Evolutionary conservation across 2,797 vertebrate species (phyloP).

Genomic region (Mastacembelus armatus): DNA sequence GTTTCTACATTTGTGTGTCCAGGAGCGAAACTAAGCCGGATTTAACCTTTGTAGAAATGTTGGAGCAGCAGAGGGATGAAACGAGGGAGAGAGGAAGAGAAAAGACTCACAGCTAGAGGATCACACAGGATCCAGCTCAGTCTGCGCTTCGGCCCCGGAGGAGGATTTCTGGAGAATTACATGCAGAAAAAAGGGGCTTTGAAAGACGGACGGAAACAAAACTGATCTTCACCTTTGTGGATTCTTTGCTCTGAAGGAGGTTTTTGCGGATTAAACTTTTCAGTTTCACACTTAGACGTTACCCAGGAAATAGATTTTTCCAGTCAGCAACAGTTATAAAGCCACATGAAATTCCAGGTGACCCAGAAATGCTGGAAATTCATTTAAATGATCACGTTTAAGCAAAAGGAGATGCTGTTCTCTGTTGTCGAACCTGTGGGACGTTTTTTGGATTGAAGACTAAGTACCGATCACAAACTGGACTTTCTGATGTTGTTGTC

Average conservation of each 20-base stretch:
- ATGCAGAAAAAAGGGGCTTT: constrained; percentile 1
- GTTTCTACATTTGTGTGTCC: constrained; percentile 23
- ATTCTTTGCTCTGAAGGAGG: constrained; percentile 16
- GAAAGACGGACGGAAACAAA: constrained; percentile 4
- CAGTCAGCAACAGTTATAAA: not conserved
- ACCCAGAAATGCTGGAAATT: not conserved
- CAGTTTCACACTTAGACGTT: not conserved
- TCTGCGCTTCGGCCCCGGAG: not conserved
- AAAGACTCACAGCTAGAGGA: not conserved
- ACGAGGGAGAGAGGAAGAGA: not conserved
- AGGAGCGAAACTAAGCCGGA: constrained; percentile 50
- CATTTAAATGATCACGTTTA: not conserved
- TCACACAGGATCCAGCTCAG: constrained; percentile 13
- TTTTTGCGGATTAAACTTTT: not conserved
- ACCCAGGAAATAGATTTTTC: not conserved
- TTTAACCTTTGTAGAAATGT: constrained; percentile 35
- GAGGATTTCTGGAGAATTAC: constrained; percentile 13
- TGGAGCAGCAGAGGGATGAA: constrained; percentile 31
- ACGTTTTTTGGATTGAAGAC: no score
- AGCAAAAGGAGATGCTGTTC: not conserved
- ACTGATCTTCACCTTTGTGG: constrained; percentile 10
- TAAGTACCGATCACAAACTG: no score
- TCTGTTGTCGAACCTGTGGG: no score
- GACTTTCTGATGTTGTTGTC: no score
- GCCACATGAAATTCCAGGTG: not conserved